Conservation (phyloP, 2,113 vertebrate species). For the Leucoraja erinaceus region DNA sequence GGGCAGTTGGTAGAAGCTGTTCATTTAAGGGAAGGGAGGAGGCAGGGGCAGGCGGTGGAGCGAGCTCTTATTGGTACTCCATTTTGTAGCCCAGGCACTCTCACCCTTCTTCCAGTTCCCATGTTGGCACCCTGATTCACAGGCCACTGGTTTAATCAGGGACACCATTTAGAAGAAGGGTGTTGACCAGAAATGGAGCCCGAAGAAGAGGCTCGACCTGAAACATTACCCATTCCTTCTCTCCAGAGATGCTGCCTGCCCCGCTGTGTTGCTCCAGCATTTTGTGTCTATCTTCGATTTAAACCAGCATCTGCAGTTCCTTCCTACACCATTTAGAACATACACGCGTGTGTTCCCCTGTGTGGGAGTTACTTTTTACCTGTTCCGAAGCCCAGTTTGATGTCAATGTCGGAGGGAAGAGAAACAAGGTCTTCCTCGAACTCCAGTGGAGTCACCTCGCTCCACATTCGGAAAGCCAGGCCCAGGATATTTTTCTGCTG, state of each 20-base stretch:
- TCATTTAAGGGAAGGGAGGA: no score
- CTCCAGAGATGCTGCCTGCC: no score
- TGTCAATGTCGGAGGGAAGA: conserved; percentile 42
- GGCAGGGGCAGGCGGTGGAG: no score
- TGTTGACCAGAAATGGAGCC: no score
- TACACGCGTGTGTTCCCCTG: not conserved
- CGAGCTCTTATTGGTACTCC: no score
- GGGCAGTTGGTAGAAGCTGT: not conserved
- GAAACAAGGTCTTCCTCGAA: conserved; percentile 43
- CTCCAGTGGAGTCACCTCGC: conserved; percentile 43
- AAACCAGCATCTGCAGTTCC: no score
- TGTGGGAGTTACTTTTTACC: conserved; percentile 32
- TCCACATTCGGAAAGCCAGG: conserved; percentile 45
- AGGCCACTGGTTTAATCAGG: not conserved
- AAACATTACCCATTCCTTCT: no score
- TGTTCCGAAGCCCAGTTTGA: conserved; percentile 45
- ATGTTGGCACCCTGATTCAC: not conserved
- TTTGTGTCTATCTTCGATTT: no score
- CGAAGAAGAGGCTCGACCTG: no score
- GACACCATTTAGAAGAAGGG: not conserved
- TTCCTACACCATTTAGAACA: no score
- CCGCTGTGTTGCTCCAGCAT: no score
- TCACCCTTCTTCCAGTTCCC: not conserved
- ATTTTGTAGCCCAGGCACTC: not conserved
- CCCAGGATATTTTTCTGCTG: conserved; percentile 43